A percentile compares a stretch with the other conserved stretches of the same genome.
Conservation (phyloP, 2,888 invertebrate species). For the Apodemia mormo region DNA sequence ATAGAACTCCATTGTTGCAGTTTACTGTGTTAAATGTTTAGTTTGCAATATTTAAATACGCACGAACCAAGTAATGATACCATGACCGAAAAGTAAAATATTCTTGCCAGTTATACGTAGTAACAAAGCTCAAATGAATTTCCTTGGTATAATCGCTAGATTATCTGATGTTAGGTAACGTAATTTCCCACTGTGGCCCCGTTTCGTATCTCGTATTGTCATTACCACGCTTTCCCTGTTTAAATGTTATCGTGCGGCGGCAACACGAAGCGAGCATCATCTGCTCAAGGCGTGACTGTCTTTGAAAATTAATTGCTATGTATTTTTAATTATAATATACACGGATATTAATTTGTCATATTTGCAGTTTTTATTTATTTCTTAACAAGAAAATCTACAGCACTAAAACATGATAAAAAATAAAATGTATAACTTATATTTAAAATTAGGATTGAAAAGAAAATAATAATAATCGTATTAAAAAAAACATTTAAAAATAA, state of each 20-base stretch:
- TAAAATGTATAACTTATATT: too few relatives aligned
- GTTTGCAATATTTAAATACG: too few relatives aligned
- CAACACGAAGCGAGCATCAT: slow-evolving; percentile 62
- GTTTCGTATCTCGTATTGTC: slow-evolving; percentile 41
- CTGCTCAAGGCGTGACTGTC: slow-evolving; percentile 56
- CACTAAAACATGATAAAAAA: too few relatives aligned
- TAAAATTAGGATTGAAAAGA: too few relatives aligned
- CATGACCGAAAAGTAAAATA: not conserved
- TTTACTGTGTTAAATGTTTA: too few relatives aligned
- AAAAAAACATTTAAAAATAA: too few relatives aligned
- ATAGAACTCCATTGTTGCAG: too few relatives aligned
- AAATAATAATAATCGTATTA: too few relatives aligned
- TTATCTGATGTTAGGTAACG: slow-evolving; percentile 43
- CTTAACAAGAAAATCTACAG: too few relatives aligned
- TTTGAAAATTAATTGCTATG: slow-evolving; percentile 53
- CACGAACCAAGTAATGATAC: too few relatives aligned
- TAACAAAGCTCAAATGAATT: not conserved
- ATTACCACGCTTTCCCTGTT: slow-evolving; percentile 60
- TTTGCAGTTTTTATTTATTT: too few relatives aligned
- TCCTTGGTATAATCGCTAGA: slow-evolving; percentile 24
- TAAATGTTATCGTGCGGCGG: slow-evolving; percentile 55
- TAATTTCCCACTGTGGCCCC: slow-evolving; percentile 37
- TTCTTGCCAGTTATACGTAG: not conserved
- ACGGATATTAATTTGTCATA: not conserved
- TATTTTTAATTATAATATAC: slow-evolving; percentile 37